Evolutionary conservation across 2,797 vertebrate species (phyloP), one percentile per base, ranked within the genome.

Genomic region (Amphiprion clarkii): DNA sequence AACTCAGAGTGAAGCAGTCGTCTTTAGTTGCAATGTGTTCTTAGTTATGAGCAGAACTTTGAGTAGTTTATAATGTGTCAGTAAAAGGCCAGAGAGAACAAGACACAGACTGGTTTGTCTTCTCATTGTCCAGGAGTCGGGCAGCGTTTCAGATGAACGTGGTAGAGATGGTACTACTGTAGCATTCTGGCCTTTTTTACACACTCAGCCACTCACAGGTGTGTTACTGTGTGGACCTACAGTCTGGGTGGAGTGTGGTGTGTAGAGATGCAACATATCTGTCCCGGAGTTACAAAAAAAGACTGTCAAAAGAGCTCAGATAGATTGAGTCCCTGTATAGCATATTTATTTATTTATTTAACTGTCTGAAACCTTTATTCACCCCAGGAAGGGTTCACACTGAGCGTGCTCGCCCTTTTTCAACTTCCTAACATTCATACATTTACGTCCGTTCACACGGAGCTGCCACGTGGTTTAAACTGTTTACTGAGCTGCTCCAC

Each of bases 281-380:
- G 48, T 74, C 44, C 60, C 19, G 49, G 68, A 76, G 33, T 33
- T 33, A 33, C 33, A 52, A 36, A 60, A 21, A 54, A 33, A 79
- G 58, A 61, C 79, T 62, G 63, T 63, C 17, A 40, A 66, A 61
- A 55, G 68, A 85, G 76, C 79, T 85, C 75, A 82, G 82, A 82
- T 78, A 82, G 76, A 84, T n/a, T 62, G 19, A 64, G 76, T 74
- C 71, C 77, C 65, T 80, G 81, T 87, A 85, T 81, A 89, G 79
- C 75, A 81, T 94, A 93, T 93, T 93, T 93, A 93, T 93, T 93
- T 93, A 93, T 93, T 93, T 94, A 94, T 93, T 93, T 77, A 86
- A 76, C 61, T 74, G 49, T 71, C 44, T 51, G 19, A 52, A 19
- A 40, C 70, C 58, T 78, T 78, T 63, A 75, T 75, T 71, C 39